Evolutionary conservation across 2,113 vertebrate species (phyloP).

Genomic region (Epinephelus lanceolatus): DNA sequence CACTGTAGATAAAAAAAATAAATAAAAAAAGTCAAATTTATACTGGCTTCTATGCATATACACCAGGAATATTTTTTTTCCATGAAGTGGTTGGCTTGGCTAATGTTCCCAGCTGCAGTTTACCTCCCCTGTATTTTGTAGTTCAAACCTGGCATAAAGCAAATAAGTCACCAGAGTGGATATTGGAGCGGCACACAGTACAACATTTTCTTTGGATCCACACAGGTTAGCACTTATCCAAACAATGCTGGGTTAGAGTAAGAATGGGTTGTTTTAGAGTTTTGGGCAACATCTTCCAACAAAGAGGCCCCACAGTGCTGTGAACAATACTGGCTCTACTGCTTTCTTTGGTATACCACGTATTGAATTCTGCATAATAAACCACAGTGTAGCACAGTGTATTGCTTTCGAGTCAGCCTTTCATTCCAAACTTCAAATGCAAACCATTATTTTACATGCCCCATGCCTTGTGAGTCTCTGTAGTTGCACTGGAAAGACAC

Average conservation of each 20-base stretch:
- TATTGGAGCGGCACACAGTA: not conserved
- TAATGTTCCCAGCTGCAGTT: not conserved
- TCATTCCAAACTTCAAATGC: constrained; percentile 23
- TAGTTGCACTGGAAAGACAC: not conserved
- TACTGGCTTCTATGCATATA: not conserved
- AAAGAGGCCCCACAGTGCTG: not conserved
- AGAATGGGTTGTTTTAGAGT: not conserved
- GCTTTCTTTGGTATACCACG: not conserved
- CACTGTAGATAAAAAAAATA: too few species aligned
- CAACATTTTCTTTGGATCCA: constrained; percentile 1
- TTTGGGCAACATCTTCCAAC: not conserved
- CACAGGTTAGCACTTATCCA: constrained; percentile 2
- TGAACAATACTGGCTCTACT: not conserved
- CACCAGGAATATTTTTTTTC: not conserved
- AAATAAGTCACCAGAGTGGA: constrained; percentile 5
- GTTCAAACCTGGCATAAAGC: constrained; percentile 11
- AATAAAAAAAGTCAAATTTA: too few species aligned
- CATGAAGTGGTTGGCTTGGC: not conserved
- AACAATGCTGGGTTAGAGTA: not conserved
- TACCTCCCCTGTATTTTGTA: not conserved
- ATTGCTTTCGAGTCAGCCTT: not conserved
- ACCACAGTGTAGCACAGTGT: not conserved
- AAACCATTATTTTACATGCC: constrained; percentile 13
- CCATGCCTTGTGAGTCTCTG: constrained; percentile 10
- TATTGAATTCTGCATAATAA: not conserved